phyloP scores from a whole-genome alignment of 2,797 vertebrate species.

The Scleropages formosus region DNA sequence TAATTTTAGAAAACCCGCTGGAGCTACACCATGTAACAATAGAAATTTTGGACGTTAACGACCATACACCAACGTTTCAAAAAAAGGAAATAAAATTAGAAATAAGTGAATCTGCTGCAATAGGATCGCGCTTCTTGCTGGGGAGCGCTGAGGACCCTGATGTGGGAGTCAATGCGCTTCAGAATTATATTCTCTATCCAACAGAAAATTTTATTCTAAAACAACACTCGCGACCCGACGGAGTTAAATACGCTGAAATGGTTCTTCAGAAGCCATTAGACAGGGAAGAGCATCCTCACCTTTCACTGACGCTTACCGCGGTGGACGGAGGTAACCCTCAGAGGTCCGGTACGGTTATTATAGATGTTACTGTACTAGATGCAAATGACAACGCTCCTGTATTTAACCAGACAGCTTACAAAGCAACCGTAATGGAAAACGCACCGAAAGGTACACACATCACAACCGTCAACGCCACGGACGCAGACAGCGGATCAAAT shows the following conservation, averaged over 20 bases:
- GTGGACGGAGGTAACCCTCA: constrained; percentile 9
- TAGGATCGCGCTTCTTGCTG: constrained; percentile 21
- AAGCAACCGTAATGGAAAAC: no score
- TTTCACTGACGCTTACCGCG: constrained; percentile 23
- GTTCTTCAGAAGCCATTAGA: constrained; percentile 58
- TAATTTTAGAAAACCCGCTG: constrained; percentile 31
- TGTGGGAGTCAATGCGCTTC: constrained; percentile 27
- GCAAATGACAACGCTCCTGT: no score
- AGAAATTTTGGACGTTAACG: constrained; percentile 31
- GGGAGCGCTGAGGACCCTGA: constrained; percentile 26
- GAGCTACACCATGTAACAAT: constrained; percentile 19
- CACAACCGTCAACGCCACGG: no score
- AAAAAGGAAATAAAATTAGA: constrained; percentile 22
- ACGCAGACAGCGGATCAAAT: no score
- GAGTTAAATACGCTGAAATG: constrained; percentile 18
- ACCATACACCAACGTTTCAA: constrained; percentile 30
- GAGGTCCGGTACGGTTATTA: background rate
- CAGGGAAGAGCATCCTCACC: constrained; percentile 47
- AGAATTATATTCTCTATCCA: constrained; percentile 3
- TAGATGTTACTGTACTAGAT: constrained; percentile 58
- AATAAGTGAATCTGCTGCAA: background rate
- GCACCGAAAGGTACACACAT: no score
- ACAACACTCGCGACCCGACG: constrained; percentile 7
- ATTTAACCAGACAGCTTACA: no score
- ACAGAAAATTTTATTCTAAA: constrained; percentile 28